Evolutionary conservation across 2,888 invertebrate species (phyloP), one percentile per base, ranked within the genome.

Genomic region (Dugesia japonica): DNA sequence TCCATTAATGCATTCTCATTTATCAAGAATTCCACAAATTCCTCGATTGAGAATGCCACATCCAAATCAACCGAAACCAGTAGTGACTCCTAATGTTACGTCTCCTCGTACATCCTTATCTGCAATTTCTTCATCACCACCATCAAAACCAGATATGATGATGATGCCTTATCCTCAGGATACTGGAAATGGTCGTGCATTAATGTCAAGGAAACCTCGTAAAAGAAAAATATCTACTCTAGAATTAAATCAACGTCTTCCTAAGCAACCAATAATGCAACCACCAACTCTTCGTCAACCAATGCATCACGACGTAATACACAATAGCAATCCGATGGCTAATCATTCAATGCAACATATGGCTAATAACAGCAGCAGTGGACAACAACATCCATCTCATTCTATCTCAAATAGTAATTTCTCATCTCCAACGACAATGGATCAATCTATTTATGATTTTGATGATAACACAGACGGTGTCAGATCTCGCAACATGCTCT

Each of bases 381-480:
- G 31, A 4, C 56, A 56, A 56, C 56, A 56, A n/a, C 56, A 56
- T 20, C 56, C 4, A 20, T 23, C n/a, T 1, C 56, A n/a, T 20
- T 23, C 56, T 56, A 20, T 23, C 17, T 20, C 23, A 1, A 20
- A n/a, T 20, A 56, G 56, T 56, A 56, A 56, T 56, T 56, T 56
- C n/a, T 56, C 56, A 20, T 56, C 56, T n/a, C 56, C 56, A 20
- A 56, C 56, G 7, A 56, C 56, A 56, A 56, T 56, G 56, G 56
- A 56, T 56, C 56, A 56, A 56, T 56, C 56, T 56, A 56, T 56
- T 13, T 56, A 56, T 56, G 56, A 56, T 56, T 56, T 56, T 23
- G 56, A 56, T 56, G 56, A 56, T n/a, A 56, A 56, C 23, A 23
- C 56, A 20, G 56, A 56, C n/a, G 4, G 56, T 56, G 56, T 4